Percentiles rank a stretch among this genome's conserved stretches.
phyloP scores from a whole-genome alignment of 2,888 invertebrate genomes.

The Biston stratarius region DNA sequence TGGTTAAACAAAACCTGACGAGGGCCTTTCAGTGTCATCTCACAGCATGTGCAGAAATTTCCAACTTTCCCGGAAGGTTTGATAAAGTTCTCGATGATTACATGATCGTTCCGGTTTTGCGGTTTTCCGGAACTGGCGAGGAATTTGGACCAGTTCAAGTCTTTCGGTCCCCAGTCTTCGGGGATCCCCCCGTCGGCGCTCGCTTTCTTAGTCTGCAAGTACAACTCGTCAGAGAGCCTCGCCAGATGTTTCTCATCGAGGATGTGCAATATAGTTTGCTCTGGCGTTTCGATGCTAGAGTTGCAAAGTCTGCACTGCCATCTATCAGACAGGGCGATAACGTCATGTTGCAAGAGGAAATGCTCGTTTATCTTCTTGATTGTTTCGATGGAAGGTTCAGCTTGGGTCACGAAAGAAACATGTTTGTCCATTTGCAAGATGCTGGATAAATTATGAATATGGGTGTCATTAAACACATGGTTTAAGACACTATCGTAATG shows the following conservation, averaged over 20 bases:
- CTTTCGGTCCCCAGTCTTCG: constrained; percentile 81
- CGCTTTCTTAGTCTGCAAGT: constrained; percentile 65
- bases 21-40: constrained; percentile 79
- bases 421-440: constrained; percentile 74
- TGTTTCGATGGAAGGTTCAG: constrained; percentile 65
- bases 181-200: constrained; percentile 71
- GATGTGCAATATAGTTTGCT: constrained; percentile 70
- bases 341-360: constrained; percentile 68
- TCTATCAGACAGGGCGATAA: constrained; percentile 56
- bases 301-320: constrained; percentile 71
- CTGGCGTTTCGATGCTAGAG: constrained; percentile 60
- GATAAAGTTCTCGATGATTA: constrained; percentile 80
- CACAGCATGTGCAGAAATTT: constrained; percentile 78
- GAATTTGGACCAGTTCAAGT: constrained; percentile 79
- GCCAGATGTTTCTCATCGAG: constrained; percentile 78
- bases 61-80: constrained; percentile 78
- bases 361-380: constrained; percentile 75
- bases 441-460: constrained; percentile 75
- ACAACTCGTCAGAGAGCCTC: constrained; percentile 74
- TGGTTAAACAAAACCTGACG: constrained; percentile 81
- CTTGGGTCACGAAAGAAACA: constrained; percentile 64
- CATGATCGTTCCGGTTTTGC: constrained; percentile 72
- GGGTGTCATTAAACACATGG: constrained; percentile 79
- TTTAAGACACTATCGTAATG: constrained; percentile 79
- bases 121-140: constrained; percentile 78